Evolutionary conservation across 2,797 vertebrate genomes (phyloP), one percentile per base, ranked within the genome.

Genomic region (Argentina silus): DNA sequence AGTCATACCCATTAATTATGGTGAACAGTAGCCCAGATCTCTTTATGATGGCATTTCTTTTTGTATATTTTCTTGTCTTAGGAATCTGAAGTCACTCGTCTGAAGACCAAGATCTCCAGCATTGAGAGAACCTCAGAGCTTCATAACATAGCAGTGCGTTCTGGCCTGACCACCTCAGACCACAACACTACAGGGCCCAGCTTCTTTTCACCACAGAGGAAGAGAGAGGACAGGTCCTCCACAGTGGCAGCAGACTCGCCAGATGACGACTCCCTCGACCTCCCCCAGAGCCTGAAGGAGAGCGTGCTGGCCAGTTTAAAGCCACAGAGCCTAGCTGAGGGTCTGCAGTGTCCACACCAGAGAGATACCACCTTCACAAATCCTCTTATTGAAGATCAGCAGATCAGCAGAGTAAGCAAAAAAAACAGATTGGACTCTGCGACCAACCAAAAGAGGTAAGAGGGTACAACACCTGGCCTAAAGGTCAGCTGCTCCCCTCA

Each of bases 21-120:
- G 15, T 53, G 6, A 48, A 48, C 47, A 48, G 47, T 11, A 48
- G 47, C 9, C 27, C 27, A 36, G 27, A 36, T 53, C 14, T 53
- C 48, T 53, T 53, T n/a, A 85, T 72, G 63, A 17, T 59, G 53
- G 6, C 43, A 9, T 10, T 45, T 14, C 10, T 43, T 43, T 11
- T 6, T 74, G 27, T 45, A n/a, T 53, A 42, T 59, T 3, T 68
- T 59, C 45, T 47, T 48, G 7, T 47, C 21, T 65, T 72, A 95
- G 94, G 93, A 95, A 83, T 93, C 94, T 9, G 93, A 94, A 85
- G 83, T 95, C 79, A 89, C 91, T 23, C 92, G 91, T 78, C 83
- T 95, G 68, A 92, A 93, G 85, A 86, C 89, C 43, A 93, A 87
- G 83, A 85, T 94, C 80, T 93, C 93, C 77, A 90, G 91, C 72